Percentiles rank a stretch among this genome's conserved stretches.
Conservation (phyloP, 2,113 vertebrate species). For the Deroptyus accipitrinus region DNA sequence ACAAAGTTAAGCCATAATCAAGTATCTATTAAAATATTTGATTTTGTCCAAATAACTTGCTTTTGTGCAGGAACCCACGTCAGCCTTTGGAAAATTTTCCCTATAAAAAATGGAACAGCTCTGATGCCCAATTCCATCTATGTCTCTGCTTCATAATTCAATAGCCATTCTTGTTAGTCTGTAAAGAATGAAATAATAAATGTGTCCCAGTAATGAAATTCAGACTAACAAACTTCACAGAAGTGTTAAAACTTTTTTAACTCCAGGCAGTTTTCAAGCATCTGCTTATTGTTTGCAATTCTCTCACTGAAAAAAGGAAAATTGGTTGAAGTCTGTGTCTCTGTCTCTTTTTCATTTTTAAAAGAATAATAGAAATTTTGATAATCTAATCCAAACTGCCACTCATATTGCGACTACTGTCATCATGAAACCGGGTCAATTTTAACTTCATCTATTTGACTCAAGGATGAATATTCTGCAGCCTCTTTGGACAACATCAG, state of each 20-base stretch:
- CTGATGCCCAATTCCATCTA: neutral
- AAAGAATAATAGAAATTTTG: neutral
- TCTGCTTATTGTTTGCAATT: neutral
- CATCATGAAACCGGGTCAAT: neutral
- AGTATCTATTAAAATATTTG: neutral
- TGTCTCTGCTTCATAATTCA: neutral
- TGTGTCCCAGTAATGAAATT: neutral
- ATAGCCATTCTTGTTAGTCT: neutral
- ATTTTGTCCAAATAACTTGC: neutral
- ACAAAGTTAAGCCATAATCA: neutral
- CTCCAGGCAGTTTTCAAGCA: neutral
- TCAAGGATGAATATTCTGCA: neutral
- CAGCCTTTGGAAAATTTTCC: neutral
- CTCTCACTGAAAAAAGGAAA: neutral
- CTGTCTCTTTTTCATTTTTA: neutral
- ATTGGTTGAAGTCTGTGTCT: rapidly evolving
- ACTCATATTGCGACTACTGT: neutral
- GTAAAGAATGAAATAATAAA: neutral
- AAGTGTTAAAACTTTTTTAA: neutral
- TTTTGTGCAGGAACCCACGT: neutral
- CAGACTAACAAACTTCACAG: neutral
- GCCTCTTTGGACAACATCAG: neutral
- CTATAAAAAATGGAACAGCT: neutral
- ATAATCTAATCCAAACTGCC: neutral
- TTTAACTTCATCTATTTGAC: neutral